These are phyloP conservation scores for Trissolcus brochymenae DNA, from an alignment of 2,888 invertebrate genomes.

Conservation along the genomic window DNA sequence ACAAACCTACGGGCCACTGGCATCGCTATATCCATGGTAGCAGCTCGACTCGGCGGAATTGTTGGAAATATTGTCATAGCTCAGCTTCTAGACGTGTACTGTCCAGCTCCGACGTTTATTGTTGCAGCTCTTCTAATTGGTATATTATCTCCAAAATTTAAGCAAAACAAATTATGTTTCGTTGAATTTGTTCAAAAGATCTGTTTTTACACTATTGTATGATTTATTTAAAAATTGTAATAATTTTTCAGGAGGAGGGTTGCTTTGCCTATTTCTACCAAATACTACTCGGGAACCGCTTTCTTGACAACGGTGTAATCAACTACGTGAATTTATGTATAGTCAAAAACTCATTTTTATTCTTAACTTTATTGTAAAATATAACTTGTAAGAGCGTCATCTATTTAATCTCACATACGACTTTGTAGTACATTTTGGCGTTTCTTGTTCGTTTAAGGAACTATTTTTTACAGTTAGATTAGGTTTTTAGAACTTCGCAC, in stretches of 20 bases:
- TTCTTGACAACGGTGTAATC: conserved; percentile 74
- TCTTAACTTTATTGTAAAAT: conserved; percentile 21
- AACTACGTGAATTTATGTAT: conserved; percentile 29
- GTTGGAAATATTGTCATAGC: conserved; percentile 93
- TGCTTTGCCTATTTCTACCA: conserved; percentile 91
- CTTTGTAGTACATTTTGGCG: conserved; percentile 6
- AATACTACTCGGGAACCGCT: conserved; percentile 91
- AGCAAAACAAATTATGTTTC: not conserved
- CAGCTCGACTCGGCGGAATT: conserved; percentile 92
- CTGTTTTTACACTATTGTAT: too few species aligned
- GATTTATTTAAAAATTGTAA: too few species aligned
- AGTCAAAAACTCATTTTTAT: conserved; percentile 34
- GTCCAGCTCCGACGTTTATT: conserved; percentile 94
- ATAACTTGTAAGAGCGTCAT: conserved; percentile 5
- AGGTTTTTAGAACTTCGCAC: not conserved
- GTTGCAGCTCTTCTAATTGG: conserved; percentile 89
- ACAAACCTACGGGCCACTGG: conserved; percentile 94
- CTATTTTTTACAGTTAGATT: not conserved
- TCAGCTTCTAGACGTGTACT: conserved; percentile 89
- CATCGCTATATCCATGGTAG: conserved; percentile 92
- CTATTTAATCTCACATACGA: conserved; percentile 10
- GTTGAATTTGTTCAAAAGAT: too few species aligned
- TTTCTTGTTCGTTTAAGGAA: conserved; percentile 2
- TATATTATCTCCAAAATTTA: conserved; percentile 53
- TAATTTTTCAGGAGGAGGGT: conserved; percentile 83